Conservation (phyloP, 2,888 invertebrate genomes). For the Chrysodeixis includens region DNA sequence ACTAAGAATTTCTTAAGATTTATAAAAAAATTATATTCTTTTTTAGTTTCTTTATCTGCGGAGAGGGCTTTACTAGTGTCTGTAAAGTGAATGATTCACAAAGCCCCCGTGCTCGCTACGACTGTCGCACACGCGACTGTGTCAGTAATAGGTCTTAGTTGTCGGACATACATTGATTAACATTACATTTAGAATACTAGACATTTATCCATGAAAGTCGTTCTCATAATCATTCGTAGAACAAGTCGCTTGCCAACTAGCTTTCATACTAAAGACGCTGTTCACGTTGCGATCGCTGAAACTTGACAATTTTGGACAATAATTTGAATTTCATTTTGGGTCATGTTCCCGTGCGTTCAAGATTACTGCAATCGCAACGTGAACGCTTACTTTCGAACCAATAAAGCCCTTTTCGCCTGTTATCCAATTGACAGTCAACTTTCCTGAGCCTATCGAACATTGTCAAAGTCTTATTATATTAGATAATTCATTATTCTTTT, state of each 20-base stretch:
- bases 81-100: conserved; percentile 29
- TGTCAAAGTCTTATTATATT: conserved; percentile 85
- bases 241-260: conserved; percentile 34
- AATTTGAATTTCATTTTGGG: conserved; percentile 8
- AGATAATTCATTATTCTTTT: conserved; percentile 83
- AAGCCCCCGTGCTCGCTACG: conserved; percentile 33
- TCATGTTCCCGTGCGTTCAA: background rate
- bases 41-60: conserved; percentile 62
- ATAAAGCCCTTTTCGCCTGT: conserved; percentile 76
- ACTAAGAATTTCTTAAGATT: conserved; percentile 85
- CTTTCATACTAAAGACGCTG: conserved; percentile 21
- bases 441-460: conserved; percentile 77
- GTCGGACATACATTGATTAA: conserved; percentile 48
- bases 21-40: conserved; percentile 74
- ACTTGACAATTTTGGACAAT: background rate
- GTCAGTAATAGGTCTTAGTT: conserved; percentile 29
- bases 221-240: conserved; percentile 43
- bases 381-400: conserved; percentile 50
- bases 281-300: conserved; percentile 37
- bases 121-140: conserved; percentile 37
- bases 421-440: conserved; percentile 80
- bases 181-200: conserved; percentile 55
- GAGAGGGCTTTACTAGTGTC: conserved; percentile 74
- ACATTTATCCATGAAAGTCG: conserved; percentile 51
- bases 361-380: conserved; percentile 29